Evolutionary conservation across 30 jellyfish, hydroid and myxozoan genomes (phyloP).

Genomic region (Phacellophora camtschatica): DNA sequence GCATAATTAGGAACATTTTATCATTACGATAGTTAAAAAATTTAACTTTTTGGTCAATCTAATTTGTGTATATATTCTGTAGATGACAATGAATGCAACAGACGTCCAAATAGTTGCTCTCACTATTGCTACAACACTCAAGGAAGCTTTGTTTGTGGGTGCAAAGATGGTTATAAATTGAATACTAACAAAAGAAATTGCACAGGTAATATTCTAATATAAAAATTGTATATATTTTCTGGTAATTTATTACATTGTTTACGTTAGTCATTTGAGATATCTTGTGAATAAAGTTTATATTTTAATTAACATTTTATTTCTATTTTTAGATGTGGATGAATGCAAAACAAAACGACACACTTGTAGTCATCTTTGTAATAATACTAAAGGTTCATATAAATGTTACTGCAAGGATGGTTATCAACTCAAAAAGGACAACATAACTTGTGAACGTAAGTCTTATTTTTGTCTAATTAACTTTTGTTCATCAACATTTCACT

Average conservation of each 20-base stretch:
- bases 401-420: conserved; percentile 80
- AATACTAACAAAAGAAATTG: conserved; percentile 61
- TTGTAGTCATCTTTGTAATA: conserved; percentile 78
- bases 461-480: not conserved
- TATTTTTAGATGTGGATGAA: conserved; percentile 76
- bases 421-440: conserved; percentile 51
- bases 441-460: conserved; percentile 86
- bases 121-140: conserved; percentile 84
- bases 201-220: conserved; percentile 47
- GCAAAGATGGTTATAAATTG: conserved; percentile 75
- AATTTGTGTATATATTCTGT: not conserved
- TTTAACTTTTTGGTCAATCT: not conserved
- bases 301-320: not conserved
- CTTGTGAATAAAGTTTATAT: too few relatives aligned
- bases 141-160: conserved; percentile 82
- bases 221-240: not conserved
- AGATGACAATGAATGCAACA: conserved; percentile 82
- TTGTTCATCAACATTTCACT: not conserved
- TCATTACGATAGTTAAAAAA: not conserved
- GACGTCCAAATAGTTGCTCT: conserved; percentile 37
- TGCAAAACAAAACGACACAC: conserved; percentile 42
- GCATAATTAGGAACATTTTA: too few relatives aligned
- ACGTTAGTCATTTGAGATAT: too few relatives aligned
- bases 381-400: conserved; percentile 70
- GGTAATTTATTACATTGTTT: too few relatives aligned